A percentile compares a stretch with the other conserved stretches of the same genome.
phyloP scores from a whole-genome alignment of 1,140 invertebrate species.

The Macrotrachela quadricornifera region DNA sequence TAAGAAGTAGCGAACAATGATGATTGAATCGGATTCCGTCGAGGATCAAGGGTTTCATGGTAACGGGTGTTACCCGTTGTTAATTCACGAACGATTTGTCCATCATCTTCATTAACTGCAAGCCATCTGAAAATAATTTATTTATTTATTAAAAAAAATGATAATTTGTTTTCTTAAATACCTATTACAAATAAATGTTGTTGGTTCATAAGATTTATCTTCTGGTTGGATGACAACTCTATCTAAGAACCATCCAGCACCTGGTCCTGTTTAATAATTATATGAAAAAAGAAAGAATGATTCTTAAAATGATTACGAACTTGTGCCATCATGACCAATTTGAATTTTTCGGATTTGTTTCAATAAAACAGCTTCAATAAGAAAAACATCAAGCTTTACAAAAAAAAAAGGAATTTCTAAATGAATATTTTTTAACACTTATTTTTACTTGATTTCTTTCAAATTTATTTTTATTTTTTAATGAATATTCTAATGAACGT shows the following conservation, averaged over 20 bases:
- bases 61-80: too few species aligned
- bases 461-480: conserved; percentile 27
- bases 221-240: conserved; percentile 21
- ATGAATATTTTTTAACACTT: too few species aligned
- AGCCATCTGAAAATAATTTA: conserved; percentile 22
- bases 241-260: conserved; percentile 27
- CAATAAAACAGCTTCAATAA: conserved; percentile 24
- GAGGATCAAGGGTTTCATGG: too few species aligned
- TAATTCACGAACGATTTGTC: conserved; percentile 24
- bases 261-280: too few species aligned
- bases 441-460: conserved; percentile 19
- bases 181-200: too few species aligned
- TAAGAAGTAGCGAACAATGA: too few species aligned
- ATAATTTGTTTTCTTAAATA: too few species aligned
- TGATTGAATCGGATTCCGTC: too few species aligned
- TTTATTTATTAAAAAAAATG: conserved; percentile 14
- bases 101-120: conserved; percentile 25
- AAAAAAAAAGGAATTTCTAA: too few species aligned
- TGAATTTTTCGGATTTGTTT: conserved; percentile 22
- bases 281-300: too few species aligned
- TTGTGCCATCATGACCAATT: conserved; percentile 25
- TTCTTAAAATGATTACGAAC: too few species aligned
- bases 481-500: conserved; percentile 23
- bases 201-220: too few species aligned
- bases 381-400: conserved; percentile 25